Conservation (phyloP, 2,888 invertebrate species). For the Drosophila gaucha region DNA sequence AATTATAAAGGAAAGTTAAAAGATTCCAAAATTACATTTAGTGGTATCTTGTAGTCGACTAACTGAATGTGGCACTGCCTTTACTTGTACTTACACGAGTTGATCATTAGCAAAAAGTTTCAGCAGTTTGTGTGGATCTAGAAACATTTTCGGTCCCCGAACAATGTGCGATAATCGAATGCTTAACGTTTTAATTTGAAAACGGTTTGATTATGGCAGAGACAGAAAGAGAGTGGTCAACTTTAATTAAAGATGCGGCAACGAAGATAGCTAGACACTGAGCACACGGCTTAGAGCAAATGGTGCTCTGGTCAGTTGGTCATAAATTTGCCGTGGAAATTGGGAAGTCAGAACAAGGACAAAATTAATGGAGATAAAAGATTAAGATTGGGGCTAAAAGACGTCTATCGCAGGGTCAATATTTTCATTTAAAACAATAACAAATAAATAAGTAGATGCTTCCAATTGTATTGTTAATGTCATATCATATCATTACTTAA, state of each 20-base stretch:
- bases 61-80: slow-evolving; percentile 31
- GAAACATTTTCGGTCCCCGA: slow-evolving; percentile 26
- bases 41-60: slow-evolving; percentile 6
- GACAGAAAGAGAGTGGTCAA: slow-evolving; percentile 41
- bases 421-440: neutral
- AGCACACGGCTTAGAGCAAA: slow-evolving; percentile 23
- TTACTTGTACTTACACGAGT: slow-evolving; percentile 59
- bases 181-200: slow-evolving; percentile 74
- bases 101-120: slow-evolving; percentile 69
- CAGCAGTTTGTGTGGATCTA: slow-evolving; percentile 29
- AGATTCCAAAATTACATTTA: neutral
- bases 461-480: too few species aligned
- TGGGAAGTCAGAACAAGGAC: slow-evolving; percentile 21
- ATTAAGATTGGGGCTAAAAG: neutral
- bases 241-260: slow-evolving; percentile 69
- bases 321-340: slow-evolving; percentile 56
- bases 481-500: too few species aligned
- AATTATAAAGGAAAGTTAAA: too few species aligned
- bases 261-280: slow-evolving; percentile 48
- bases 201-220: slow-evolving; percentile 22
- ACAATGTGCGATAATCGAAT: slow-evolving; percentile 74
- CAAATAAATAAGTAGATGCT: neutral
- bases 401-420: neutral
- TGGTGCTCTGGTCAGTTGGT: slow-evolving; percentile 33
- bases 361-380: slow-evolving; percentile 28